Base-by-base conservation (phyloP, 2,888 invertebrate genomes). In the Operophtera brumata region DNA sequence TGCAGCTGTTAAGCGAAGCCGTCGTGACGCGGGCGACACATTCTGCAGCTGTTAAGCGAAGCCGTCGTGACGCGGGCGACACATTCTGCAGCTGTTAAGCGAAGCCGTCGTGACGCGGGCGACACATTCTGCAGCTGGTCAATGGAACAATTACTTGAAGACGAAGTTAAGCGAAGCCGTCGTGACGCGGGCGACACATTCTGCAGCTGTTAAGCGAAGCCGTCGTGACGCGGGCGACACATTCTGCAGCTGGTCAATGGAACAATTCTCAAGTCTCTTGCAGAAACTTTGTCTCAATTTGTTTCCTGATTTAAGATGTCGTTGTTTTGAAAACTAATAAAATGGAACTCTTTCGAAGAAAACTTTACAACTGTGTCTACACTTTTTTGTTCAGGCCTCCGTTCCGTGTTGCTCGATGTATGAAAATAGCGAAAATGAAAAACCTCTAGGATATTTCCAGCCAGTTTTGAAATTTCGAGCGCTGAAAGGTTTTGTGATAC, bases 111-210 rank as follows among this genome's bases (percentile, higher is more conserved):
- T 26, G 32, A 51, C 48, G 34, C 20, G 44, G 28, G 11, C 43
- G 37, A 40, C 14, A 14, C 12, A 7, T 37, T 50, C 35, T 40
- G 9, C 45, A 51, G 36, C 39, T 43, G 26, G 37, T 32, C 20
- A 20, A 20, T 35, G 14, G n/a, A n/a, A n/a, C 69, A 71, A 74
- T 69, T 71, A 73, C 67, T 66, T 58, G 45, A 65, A 65, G 57
- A 65, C 60, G 49, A 62, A 64, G 65, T 66, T 59, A 45, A 58
- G 66, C 57, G 65, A 66, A 63, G 61, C 58, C 62, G 47, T 48
- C 46, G 39, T 26, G 32, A 51, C 48, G 34, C 20, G 44, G 28
- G 11, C 43, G 37, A 40, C 14, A 14, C 12, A 7, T 37, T 50
- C 35, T 40, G 9, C 45, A 51, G 36, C 39, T 43, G 65, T 66